Percentiles rank a stretch among this genome's conserved stretches.
Conservation (phyloP, 2,888 invertebrate genomes). For the Prenolepis imparis region DNA sequence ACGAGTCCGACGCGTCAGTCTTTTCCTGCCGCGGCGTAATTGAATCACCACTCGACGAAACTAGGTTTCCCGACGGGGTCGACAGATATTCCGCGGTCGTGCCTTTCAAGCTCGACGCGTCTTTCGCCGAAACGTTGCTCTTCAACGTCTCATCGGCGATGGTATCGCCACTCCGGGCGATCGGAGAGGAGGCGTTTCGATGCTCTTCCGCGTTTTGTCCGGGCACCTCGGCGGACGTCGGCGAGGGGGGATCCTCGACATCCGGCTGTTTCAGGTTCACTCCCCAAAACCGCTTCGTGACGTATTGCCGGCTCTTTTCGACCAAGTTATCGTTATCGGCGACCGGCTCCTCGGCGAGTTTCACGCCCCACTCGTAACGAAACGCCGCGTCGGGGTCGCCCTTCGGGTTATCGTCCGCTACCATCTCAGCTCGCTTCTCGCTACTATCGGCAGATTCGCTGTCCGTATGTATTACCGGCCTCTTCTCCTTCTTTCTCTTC, state of each 20-base stretch:
- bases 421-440: conserved; percentile 28
- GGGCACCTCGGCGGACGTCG: background rate
- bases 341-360: conserved; percentile 47
- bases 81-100: conserved; percentile 28
- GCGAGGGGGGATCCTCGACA: conserved; percentile 4
- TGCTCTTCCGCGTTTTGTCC: background rate
- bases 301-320: conserved; percentile 64
- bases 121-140: background rate
- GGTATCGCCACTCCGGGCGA: background rate
- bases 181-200: conserved; percentile 17
- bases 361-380: conserved; percentile 78
- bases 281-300: conserved; percentile 69
- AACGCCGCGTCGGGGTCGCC: conserved; percentile 52
- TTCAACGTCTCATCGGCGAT: background rate
- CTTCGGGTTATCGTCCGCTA: background rate
- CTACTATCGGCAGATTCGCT: conserved; percentile 36
- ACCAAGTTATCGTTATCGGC: conserved; percentile 44
- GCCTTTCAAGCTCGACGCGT: background rate
- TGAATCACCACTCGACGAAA: background rate
- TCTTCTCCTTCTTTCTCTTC: conserved; percentile 76
- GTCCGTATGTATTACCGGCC: conserved; percentile 75
- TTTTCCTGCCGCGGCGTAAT: background rate
- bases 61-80: background rate
- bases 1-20: background rate
- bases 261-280: conserved; percentile 61